Percentiles rank a stretch among this genome's conserved stretches.
These are phyloP conservation scores for Bombus pyrosoma DNA, from an alignment of 1,140 invertebrate genomes.

Conservation along the genomic window DNA sequence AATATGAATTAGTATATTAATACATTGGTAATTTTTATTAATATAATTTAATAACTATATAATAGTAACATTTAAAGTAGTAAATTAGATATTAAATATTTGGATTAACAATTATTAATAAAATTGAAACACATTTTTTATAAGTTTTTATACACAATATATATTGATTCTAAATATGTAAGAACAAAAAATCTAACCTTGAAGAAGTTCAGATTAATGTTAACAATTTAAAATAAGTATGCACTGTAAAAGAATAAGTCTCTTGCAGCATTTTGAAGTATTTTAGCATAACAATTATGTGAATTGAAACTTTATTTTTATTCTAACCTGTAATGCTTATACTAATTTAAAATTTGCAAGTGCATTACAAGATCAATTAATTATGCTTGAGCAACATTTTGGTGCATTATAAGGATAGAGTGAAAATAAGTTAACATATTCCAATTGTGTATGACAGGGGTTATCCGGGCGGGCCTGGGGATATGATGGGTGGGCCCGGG, in stretches of 20 bases:
- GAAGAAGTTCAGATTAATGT: neutral
- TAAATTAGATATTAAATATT: neutral
- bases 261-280: neutral
- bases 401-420: constrained; percentile 48
- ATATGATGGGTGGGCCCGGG: constrained; percentile 62
- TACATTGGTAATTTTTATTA: neutral
- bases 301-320: constrained; percentile 57
- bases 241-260: too few relatives aligned
- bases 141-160: neutral
- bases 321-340: constrained; percentile 56
- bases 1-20: neutral
- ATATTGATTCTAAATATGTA: neutral
- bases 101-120: constrained; percentile 7
- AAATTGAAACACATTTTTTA: neutral
- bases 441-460: constrained; percentile 61
- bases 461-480: constrained; percentile 62
- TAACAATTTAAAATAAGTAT: neutral
- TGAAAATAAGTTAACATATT: constrained; percentile 64
- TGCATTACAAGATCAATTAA: neutral
- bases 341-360: constrained; percentile 21
- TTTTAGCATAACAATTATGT: constrained; percentile 7
- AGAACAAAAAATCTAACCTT: neutral
- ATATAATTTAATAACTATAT: constrained; percentile 2
- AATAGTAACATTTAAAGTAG: neutral
- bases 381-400: constrained; percentile 24